Evolutionary conservation across 2,113 vertebrate species (phyloP), one percentile per base, ranked within the genome.

Genomic region (Pelmatolapia mariae): DNA sequence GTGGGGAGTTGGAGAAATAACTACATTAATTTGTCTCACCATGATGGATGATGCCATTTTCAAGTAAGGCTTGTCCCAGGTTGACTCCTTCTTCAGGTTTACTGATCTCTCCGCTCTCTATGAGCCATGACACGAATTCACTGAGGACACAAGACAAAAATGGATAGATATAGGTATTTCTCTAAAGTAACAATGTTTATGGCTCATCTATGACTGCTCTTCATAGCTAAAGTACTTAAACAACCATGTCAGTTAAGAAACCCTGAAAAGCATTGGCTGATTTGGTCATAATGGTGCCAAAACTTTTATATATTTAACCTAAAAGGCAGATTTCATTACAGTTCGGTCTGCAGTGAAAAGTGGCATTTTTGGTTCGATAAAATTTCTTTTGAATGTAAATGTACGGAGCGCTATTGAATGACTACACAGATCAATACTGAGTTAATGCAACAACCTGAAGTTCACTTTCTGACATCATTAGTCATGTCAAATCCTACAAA

Each of bases 11-110:
- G 45, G 11, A 88, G 33, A 73, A 22, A 56, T 33, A 31, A 73
- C 45, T 12, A 53, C 47, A 76, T 57, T 13, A 18, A 19, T 85
- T 80, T 16, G 40, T 86, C 97, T 98, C 95, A 99, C 99, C 98
- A 3, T 99, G 99, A 94, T 99, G 99, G 94, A 99, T 99, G 80
- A 99, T 99, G 59, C 99, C 99, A 3, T 99, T 99, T 95, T 99
- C 99, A 95, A 99, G 56, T 29, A 99, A 94, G 5, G 99, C 98
- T 91, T 99, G 98, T 91, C 99, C 99, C 94, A 99, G 87, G 95
- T 99, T 99, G 87, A 99, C 97, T 3, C 99, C 99, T 95, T 99
- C 98, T 40, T 99, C 98, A 0, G 97, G 96, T 93, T 98, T 99
- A 94, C 98, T 98, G 97, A 99, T 99, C 95, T 99, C 99, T 24